These are phyloP conservation scores for Rhaphigaster nebulosa DNA, from an alignment of 2,888 invertebrate species.

Conservation along the genomic window DNA sequence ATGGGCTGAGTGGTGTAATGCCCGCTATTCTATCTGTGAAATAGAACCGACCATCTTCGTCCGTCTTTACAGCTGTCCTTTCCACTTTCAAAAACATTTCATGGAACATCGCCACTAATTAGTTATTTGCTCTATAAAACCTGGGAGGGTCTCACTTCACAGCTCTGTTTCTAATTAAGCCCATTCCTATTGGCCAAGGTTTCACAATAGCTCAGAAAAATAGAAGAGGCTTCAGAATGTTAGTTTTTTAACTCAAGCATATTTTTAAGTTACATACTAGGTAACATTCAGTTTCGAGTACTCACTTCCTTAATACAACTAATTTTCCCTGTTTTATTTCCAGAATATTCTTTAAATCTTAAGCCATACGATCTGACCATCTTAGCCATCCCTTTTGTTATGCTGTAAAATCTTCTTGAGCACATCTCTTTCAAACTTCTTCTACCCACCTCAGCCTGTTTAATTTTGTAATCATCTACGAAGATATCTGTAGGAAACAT, in stretches of 20 bases:
- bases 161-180: background rate
- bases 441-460: too few species aligned
- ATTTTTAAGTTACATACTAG: background rate
- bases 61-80: background rate
- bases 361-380: too few species aligned
- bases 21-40: constrained; percentile 33
- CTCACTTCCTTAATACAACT: too few species aligned
- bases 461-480: too few species aligned
- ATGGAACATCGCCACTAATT: constrained; percentile 36
- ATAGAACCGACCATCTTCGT: background rate
- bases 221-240: background rate
- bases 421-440: too few species aligned
- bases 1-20: background rate
- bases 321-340: too few species aligned
- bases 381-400: too few species aligned
- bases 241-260: too few species aligned
- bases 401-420: too few species aligned
- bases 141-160: background rate
- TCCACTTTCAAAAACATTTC: constrained; percentile 45
- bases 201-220: background rate
- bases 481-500: too few species aligned
- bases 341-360: too few species aligned
- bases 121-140: background rate
- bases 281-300: too few species aligned
- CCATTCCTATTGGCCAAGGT: background rate